These are phyloP conservation scores for Guaruba guarouba DNA, from an alignment of 2,113 vertebrate genomes.

Conservation along the genomic window DNA sequence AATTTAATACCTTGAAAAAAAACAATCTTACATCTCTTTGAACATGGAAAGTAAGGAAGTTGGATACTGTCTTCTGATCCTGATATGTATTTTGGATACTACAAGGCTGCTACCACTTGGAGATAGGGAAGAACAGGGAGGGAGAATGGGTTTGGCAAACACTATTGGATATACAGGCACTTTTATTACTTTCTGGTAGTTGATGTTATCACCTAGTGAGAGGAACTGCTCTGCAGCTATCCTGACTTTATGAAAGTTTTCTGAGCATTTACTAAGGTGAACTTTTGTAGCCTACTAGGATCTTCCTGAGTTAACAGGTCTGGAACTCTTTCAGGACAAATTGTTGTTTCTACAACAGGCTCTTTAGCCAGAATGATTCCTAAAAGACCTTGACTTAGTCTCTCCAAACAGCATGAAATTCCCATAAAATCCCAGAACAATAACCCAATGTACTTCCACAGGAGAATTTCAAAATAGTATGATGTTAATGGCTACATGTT, in stretches of 20 bases:
- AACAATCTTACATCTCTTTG: neutral
- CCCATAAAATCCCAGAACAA: neutral
- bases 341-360: neutral
- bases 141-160: neutral
- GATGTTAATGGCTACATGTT: neutral
- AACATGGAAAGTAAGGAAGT: neutral
- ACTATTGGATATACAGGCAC: neutral
- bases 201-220: neutral
- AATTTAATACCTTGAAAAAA: neutral
- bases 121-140: neutral
- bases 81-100: neutral
- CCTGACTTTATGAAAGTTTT: neutral
- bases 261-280: neutral
- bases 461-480: neutral
- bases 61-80: accelerated
- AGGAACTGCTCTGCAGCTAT: neutral
- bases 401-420: neutral
- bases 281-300: neutral
- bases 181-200: neutral
- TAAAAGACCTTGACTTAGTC: neutral
- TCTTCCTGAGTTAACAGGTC: neutral
- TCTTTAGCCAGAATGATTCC: conserved; percentile 9
- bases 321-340: conserved; percentile 8
- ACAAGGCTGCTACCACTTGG: neutral
- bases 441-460: neutral